Base-by-base conservation (phyloP, 2,888 invertebrate species). In the Deladenus siricidicola region DNA sequence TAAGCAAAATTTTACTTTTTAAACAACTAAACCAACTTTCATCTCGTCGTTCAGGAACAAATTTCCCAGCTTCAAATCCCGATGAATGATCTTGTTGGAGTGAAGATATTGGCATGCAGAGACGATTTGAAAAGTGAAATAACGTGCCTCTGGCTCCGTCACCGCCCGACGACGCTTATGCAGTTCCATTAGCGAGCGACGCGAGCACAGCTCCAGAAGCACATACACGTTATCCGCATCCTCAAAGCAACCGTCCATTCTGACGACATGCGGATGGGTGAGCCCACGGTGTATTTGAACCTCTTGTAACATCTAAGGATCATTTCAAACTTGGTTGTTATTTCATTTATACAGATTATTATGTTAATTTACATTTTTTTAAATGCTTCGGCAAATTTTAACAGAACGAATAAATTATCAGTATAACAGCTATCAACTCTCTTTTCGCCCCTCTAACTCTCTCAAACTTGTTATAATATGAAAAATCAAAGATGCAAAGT, bases 11-110 rank as follows among this genome's bases (percentile, higher is more conserved):
- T 34, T 34, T 34, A 10, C 39, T 6, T 34, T 6, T 34, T 34
- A 14, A 34, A 6, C 6, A 34, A 10, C 14, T 34, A 10, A 10
- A 10, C 39, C 39, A 17, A 76, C 88, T 79, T 88, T 87, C 73
- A 93, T 84, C 57, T 89, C 86, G 79, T 92, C 91, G 79, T 94
- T 91, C 34, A 99, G 85, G 81, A 99, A 98, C 50, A 99, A 83
- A 82, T 99, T 99, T 43, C 96, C 98, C 42, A 99, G 85, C 80
- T 99, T 99, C 58, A 99, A 83, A 83, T 99, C 98, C 51, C 98
- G 85, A 81, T 99, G 98, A 76, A 99, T 98, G 67, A 99, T 91
- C 67, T 87, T 86, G 74, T 86, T 86, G 68, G 88, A 86, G 80
- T 99, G 98, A 65, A 99, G 84, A 80, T 96, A 96, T 70, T 86